Evolutionary conservation across 2,888 invertebrate species (phyloP), one percentile per base, ranked within the genome.

Genomic region (Pachydiplax longipennis): DNA sequence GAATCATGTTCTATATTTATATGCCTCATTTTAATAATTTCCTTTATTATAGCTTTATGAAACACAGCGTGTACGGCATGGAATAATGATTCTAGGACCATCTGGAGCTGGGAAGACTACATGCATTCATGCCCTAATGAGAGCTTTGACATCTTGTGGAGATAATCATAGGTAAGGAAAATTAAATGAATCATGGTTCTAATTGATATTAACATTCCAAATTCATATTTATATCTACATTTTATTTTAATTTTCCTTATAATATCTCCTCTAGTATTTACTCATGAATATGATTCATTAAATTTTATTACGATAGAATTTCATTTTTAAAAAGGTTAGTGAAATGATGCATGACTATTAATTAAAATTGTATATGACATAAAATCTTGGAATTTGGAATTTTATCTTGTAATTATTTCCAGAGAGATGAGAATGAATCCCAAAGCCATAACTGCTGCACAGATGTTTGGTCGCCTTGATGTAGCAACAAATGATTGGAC

Each of bases 401-500:
- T n/a, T 53, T 18, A 15, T 53, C 18, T 53, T 53, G 58, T 61
- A 93, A 31, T 73, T 12, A 12, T 73, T 31, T 93, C 61, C 92
- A 96, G 97, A 92, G 99, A 99, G 95, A 98, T 99, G 98, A 95
- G 99, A 92, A 99, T 99, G 99, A 99, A 99, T 94, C 99, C 99
- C 0, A 99, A 99, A 94, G 98, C 99, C 25, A 99, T 99, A 93
- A 99, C 99, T 22, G 98, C 99, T 0, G 97, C 99, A 0, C 99
- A 99, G 95, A 99, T 99, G 99, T 99, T 99, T 93, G 99, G 99
- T 0, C 96, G 98, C 48, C 94, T 99, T 37, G 99, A 99, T 93
- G 99, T 99, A 0, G 99, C 99, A 3, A 99, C 99, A 1, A 99
- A 99, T 93, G 99, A 99, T 93, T 99, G 99, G 99, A 99, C 99